A percentile compares a stretch with the other conserved stretches of the same genome.
Conservation (phyloP, 2,797 vertebrate species). For the Setipinna tenuifilis region DNA sequence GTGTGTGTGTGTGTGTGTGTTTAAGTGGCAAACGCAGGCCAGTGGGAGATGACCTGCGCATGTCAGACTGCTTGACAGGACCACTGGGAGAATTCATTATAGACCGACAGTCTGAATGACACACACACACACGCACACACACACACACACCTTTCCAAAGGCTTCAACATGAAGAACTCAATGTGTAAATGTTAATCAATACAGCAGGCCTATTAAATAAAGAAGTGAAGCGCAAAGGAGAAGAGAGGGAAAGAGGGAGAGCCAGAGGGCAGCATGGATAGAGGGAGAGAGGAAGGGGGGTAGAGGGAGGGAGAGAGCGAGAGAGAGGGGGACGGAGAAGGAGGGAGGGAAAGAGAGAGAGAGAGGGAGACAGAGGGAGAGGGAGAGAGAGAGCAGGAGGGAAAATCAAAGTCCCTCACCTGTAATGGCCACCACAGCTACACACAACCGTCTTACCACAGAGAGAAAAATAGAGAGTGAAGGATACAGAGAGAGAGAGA, state of each 20-base stretch:
- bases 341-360: background rate
- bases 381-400: background rate
- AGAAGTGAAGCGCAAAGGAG: conserved; percentile 2
- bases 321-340: background rate
- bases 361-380: background rate
- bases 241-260: background rate
- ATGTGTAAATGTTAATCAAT: conserved; percentile 25
- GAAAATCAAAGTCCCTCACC: too few species aligned
- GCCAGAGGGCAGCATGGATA: background rate
- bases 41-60: conserved; percentile 12
- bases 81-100: conserved; percentile 27
- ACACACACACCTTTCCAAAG: background rate
- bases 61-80: conserved; percentile 16
- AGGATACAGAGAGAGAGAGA: too few species aligned
- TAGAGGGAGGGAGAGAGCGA: background rate
- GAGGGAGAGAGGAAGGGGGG: background rate
- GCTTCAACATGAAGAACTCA: conserved; percentile 15
- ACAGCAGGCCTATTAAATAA: conserved; percentile 23
- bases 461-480: too few species aligned
- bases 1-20: background rate
- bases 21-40: background rate
- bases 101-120: background rate
- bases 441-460: too few species aligned
- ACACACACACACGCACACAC: background rate
- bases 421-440: too few species aligned